Percentiles rank a stretch among this genome's conserved stretches.
phyloP scores from a whole-genome alignment of 2,113 vertebrate genomes.

The Tragelaphus strepsiceros region DNA sequence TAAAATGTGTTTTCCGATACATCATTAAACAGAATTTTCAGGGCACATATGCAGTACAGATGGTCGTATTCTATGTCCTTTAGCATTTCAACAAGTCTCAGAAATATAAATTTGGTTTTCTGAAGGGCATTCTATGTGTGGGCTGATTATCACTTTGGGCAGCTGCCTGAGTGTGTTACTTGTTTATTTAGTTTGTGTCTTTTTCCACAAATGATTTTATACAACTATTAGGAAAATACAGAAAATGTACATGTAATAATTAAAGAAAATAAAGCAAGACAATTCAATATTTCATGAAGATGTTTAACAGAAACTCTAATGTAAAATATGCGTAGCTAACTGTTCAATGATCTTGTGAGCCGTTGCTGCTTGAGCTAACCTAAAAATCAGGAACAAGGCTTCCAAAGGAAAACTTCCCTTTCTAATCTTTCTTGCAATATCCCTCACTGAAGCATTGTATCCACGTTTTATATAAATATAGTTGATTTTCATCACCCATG shows the following conservation, averaged over 20 bases:
- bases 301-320: background rate
- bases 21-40: constrained; percentile 5
- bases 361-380: background rate
- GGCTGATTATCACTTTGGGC: background rate
- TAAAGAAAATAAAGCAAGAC: constrained; percentile 9
- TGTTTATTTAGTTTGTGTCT: background rate
- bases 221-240: background rate
- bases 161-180: background rate
- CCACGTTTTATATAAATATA: background rate
- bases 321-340: background rate
- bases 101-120: background rate
- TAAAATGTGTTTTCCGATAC: background rate
- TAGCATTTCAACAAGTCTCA: background rate
- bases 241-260: background rate
- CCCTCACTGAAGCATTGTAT: background rate
- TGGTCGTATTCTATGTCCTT: background rate
- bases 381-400: background rate
- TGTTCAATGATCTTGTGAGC: background rate
- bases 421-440: background rate
- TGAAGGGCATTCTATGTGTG: background rate
- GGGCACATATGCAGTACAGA: background rate
- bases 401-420: background rate
- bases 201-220: background rate
- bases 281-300: background rate
- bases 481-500: background rate